A percentile compares a stretch with the other conserved stretches of the same genome.
phyloP scores from a whole-genome alignment of 2,888 invertebrate species.

The Agrotis segetum region DNA sequence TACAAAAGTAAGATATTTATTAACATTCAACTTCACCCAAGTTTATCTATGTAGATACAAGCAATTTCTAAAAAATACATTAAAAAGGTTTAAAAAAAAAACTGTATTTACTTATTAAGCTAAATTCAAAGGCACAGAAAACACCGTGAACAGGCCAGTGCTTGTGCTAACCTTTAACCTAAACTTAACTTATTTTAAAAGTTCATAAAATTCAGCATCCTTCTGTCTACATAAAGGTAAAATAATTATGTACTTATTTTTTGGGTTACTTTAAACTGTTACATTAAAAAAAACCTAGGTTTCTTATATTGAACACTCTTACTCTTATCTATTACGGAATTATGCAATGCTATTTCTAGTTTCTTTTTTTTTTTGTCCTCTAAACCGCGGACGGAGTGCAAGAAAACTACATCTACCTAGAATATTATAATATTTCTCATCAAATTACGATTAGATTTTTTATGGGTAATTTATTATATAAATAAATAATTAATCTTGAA shows the following conservation, averaged over 20 bases:
- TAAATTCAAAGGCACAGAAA: slow-evolving; percentile 59
- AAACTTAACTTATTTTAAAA: slow-evolving; percentile 20
- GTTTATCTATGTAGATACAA: slow-evolving; percentile 38
- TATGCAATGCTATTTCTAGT: slow-evolving; percentile 48
- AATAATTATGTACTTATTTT: slow-evolving; percentile 45
- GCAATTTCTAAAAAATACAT: slow-evolving; percentile 43
- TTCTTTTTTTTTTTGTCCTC: slow-evolving; percentile 31
- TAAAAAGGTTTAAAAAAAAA: slow-evolving; percentile 38
- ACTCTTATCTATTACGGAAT: slow-evolving; percentile 41
- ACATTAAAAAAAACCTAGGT: slow-evolving; percentile 2
- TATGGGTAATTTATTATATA: neutral
- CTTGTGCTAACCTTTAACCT: slow-evolving; percentile 51
- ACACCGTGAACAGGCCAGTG: slow-evolving; percentile 45
- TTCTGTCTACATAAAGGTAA: slow-evolving; percentile 15
- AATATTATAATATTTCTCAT: neutral
- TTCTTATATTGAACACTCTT: slow-evolving; percentile 19
- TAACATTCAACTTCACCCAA: slow-evolving; percentile 51
- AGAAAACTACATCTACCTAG: slow-evolving; percentile 21
- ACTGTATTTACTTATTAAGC: slow-evolving; percentile 47
- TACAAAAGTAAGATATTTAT: slow-evolving; percentile 55
- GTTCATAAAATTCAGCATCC: slow-evolving; percentile 10
- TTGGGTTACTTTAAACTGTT: slow-evolving; percentile 20
- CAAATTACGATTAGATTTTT: slow-evolving; percentile 12
- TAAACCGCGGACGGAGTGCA: slow-evolving; percentile 53
- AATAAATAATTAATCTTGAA: neutral